phyloP scores from a whole-genome alignment of 2,797 vertebrate species.

The Gallinago solitaria region DNA sequence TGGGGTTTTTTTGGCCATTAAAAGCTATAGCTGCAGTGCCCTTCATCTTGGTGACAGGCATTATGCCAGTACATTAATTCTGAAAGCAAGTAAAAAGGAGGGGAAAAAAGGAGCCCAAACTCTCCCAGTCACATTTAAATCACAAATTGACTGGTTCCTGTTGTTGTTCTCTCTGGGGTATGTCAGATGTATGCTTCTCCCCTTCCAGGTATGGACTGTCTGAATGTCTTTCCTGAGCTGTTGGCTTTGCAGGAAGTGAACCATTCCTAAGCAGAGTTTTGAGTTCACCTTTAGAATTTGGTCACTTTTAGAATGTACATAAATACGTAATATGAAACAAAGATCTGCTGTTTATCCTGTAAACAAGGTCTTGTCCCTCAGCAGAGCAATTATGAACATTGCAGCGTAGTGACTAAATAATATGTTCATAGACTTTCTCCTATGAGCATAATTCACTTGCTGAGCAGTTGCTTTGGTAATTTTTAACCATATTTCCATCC shows the following conservation, averaged over 20 bases:
- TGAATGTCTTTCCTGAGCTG: background rate
- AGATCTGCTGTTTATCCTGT: background rate
- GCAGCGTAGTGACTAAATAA: background rate
- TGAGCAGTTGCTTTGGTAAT: background rate
- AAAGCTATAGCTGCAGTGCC: slow-evolving; percentile 51
- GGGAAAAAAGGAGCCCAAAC: background rate
- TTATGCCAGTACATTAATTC: slow-evolving; percentile 53
- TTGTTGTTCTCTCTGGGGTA: background rate
- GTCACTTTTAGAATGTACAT: background rate
- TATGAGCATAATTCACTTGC: background rate
- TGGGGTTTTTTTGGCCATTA: slow-evolving; percentile 24
- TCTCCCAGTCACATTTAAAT: background rate
- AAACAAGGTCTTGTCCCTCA: background rate
- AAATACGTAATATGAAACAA: background rate
- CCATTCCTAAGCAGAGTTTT: background rate
- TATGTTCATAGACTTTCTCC: background rate
- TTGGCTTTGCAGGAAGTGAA: background rate
- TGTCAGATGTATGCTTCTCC: background rate
- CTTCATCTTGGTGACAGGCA: slow-evolving; percentile 49
- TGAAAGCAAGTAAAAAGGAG: slow-evolving; percentile 1
- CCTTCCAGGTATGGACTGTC: background rate
- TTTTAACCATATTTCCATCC: background rate
- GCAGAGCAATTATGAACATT: background rate
- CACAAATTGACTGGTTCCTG: background rate
- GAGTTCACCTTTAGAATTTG: background rate